Evolutionary conservation across 2,113 vertebrate genomes (phyloP), one percentile per base, ranked within the genome.

Genomic region (Acinonyx jubatus): DNA sequence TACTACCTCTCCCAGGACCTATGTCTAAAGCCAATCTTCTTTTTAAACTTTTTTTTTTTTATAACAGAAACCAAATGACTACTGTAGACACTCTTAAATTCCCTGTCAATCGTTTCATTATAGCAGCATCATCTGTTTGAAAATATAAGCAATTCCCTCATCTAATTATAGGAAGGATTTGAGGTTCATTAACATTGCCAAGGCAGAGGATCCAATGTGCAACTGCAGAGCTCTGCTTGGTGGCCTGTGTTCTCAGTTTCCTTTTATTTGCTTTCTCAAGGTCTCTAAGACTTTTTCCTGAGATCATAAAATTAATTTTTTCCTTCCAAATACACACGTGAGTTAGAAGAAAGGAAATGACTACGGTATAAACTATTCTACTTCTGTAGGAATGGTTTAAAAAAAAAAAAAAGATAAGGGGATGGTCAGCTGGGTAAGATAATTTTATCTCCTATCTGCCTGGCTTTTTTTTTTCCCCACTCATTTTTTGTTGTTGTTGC

Each of bases 81-180:
- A 99, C 98, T 99, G 99, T 99, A 99, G 99, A 99, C 98, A 99
- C 98, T 99, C 99, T 99, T 99, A 99, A 99, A 99, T 99, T 99
- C 99, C 99, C 99, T 99, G 99, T 99, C 99, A 99, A 99, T 99
- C 99, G 99, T 99, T 99, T 99, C 99, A 99, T 99, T 99, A 99
- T 98, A 99, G 99, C 98, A 99, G 99, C 99, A 99, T 99, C 99
- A 99, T 99, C 99, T 99, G 99, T 99, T 99, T 99, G 99, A 99
- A 99, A 99, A 99, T 99, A 99, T 99, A 99, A 99, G 99, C 99
- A 99, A 99, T 99, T 99, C 99, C 99, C 99, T 99, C 99, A 99
- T 99, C 99, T 99, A 99, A 99, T 99, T 99, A 99, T 99, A 99
- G 99, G 98, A 99, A 99, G 99, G 99, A 99, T 99, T 99, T 99